phyloP scores from a whole-genome alignment of 2,797 vertebrate species.

The Thalassophryne amazonica region DNA sequence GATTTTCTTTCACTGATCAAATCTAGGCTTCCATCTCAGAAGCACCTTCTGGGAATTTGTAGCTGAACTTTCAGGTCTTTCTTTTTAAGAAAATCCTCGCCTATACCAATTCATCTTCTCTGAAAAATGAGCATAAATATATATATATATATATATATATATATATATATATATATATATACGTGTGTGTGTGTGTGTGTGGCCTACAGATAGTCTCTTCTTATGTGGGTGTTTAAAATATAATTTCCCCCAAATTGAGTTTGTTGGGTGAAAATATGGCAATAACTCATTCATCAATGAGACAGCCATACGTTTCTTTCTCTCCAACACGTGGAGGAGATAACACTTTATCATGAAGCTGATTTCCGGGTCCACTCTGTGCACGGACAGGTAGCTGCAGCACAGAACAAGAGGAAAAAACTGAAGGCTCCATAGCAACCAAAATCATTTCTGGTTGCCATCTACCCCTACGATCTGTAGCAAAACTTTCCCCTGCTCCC shows the following conservation, averaged over 20 bases:
- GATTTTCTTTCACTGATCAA: no score
- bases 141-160: no score
- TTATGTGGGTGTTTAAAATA: constrained; percentile 9
- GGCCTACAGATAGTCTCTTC: neutral
- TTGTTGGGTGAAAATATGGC: constrained; percentile 22
- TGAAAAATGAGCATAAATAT: no score
- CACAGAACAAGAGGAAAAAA: constrained; percentile 14
- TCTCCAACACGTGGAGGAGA: constrained; percentile 21
- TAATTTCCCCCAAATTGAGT: constrained; percentile 8
- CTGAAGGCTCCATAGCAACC: constrained; percentile 7
- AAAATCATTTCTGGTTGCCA: neutral
- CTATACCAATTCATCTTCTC: no score
- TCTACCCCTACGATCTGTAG: constrained; percentile 2
- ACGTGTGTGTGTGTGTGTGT: no score
- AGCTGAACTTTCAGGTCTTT: no score
- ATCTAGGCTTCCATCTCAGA: no score
- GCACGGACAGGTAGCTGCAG: constrained; percentile 19
- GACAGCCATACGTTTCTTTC: constrained; percentile 30
- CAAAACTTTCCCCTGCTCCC: neutral
- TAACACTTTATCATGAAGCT: constrained; percentile 47
- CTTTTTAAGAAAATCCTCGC: no score
- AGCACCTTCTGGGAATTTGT: no score
- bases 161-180: no score
- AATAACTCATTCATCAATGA: constrained; percentile 13
- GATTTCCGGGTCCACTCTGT: constrained; percentile 32